Percentiles rank a stretch among this genome's conserved stretches.
Conservation (phyloP, 2,888 invertebrate genomes). For the Caenorhabditis virilis region DNA sequence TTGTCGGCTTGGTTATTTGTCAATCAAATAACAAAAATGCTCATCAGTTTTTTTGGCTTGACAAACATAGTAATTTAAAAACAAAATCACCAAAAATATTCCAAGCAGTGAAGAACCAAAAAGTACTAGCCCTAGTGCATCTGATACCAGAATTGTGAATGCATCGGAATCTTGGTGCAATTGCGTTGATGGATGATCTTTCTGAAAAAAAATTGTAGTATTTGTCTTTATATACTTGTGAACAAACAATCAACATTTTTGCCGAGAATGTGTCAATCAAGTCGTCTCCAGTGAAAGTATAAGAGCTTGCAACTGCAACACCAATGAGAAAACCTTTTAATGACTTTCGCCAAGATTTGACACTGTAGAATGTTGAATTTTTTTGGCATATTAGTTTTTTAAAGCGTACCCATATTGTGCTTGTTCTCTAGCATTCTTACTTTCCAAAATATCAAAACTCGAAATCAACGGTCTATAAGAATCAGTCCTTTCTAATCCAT, state of each 20-base stretch:
- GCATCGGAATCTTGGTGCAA: slow-evolving; percentile 19
- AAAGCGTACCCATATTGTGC: slow-evolving; percentile 15
- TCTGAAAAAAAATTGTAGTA: slow-evolving; percentile 3
- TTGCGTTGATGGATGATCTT: slow-evolving; percentile 3
- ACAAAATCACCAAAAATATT: slow-evolving; percentile 14
- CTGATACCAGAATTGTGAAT: slow-evolving; percentile 26
- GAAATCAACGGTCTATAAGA: slow-evolving; percentile 24
- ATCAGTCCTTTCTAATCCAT: slow-evolving; percentile 26
- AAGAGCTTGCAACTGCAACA: slow-evolving; percentile 58
- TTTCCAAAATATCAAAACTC: slow-evolving; percentile 23
- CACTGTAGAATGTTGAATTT: background rate
- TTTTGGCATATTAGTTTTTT: background rate
- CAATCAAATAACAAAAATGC: no score
- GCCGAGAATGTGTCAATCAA: slow-evolving; percentile 66
- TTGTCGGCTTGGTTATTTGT: no score
- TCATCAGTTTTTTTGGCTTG: no score
- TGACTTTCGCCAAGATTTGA: slow-evolving; percentile 29
- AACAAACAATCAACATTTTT: slow-evolving; percentile 53
- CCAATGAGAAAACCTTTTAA: slow-evolving; percentile 63
- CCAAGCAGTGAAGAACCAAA: slow-evolving; percentile 28
- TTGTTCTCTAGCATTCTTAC: background rate
- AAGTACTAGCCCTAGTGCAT: slow-evolving; percentile 27
- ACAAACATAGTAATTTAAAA: no score
- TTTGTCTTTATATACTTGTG: background rate
- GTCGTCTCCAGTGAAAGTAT: slow-evolving; percentile 66